phyloP scores from a whole-genome alignment of 2,113 vertebrate species.

The Xiphias gladius region DNA sequence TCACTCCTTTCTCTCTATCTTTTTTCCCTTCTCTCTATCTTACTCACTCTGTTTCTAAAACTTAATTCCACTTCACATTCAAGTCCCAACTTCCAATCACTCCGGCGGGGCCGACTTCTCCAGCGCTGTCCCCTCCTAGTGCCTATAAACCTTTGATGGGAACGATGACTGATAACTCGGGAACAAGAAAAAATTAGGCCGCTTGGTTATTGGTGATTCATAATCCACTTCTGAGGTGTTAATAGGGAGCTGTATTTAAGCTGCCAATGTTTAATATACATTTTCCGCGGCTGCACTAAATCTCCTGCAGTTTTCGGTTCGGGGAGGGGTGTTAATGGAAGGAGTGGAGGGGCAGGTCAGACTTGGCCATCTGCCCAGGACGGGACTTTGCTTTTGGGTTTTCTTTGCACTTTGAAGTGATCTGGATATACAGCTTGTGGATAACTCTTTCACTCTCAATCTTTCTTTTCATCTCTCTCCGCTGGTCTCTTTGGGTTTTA shows the following conservation, averaged over 20 bases:
- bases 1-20: background rate
- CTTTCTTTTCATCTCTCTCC: constrained; percentile 29
- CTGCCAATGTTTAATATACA: constrained; percentile 74
- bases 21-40: background rate
- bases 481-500: constrained; percentile 10
- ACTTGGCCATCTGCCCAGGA: constrained; percentile 55
- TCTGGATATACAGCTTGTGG: constrained; percentile 31
- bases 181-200: constrained; percentile 62
- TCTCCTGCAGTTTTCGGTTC: constrained; percentile 43
- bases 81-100: constrained; percentile 53
- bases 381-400: constrained; percentile 39
- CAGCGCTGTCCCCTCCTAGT: constrained; percentile 33
- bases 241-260: constrained; percentile 74
- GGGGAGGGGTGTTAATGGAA: constrained; percentile 47
- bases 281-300: constrained; percentile 70
- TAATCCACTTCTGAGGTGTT: constrained; percentile 72
- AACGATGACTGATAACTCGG: constrained; percentile 72
- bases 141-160: constrained; percentile 69
- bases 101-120: background rate
- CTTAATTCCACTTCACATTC: constrained; percentile 37
- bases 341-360: constrained; percentile 34
- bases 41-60: constrained; percentile 15
- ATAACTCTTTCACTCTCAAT: constrained; percentile 38
- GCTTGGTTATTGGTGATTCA: constrained; percentile 69
- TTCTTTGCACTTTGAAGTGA: constrained; percentile 45